These are phyloP conservation scores for Bombylius major DNA, from an alignment of 2,888 invertebrate genomes.

Conservation along the genomic window DNA sequence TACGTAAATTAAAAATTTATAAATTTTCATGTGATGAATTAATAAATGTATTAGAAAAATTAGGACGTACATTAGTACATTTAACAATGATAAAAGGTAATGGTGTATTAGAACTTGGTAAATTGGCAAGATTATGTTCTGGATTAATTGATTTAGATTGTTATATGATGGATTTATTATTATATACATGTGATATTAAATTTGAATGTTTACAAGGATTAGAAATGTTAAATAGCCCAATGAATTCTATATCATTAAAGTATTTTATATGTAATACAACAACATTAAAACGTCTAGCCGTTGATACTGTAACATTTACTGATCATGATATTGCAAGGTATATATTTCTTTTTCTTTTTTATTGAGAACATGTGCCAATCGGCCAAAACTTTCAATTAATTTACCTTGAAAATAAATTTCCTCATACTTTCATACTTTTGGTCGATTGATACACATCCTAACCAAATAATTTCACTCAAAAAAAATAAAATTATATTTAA, in stretches of 20 bases:
- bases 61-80: conserved; percentile 43
- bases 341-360: background rate
- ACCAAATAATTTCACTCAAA: too few species aligned
- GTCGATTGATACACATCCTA: too few species aligned
- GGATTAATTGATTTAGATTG: conserved; percentile 50
- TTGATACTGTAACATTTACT: conserved; percentile 50
- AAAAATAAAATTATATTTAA: too few species aligned
- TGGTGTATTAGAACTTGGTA: conserved; percentile 46
- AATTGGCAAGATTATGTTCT: conserved; percentile 46
- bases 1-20: conserved; percentile 48
- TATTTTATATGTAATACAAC: conserved; percentile 48
- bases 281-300: conserved; percentile 48
- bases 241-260: conserved; percentile 43
- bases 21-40: conserved; percentile 50
- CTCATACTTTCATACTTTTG: too few species aligned
- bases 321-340: conserved; percentile 55
- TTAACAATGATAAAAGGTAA: conserved; percentile 46
- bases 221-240: conserved; percentile 53
- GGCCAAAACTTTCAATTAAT: background rate
- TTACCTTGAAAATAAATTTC: too few species aligned
- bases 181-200: conserved; percentile 42
- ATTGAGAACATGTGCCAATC: background rate
- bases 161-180: conserved; percentile 50
- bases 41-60: conserved; percentile 42
- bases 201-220: conserved; percentile 50